Evolutionary conservation across 2,113 vertebrate species (phyloP).

Genomic region (Porphyrio hochstetteri): DNA sequence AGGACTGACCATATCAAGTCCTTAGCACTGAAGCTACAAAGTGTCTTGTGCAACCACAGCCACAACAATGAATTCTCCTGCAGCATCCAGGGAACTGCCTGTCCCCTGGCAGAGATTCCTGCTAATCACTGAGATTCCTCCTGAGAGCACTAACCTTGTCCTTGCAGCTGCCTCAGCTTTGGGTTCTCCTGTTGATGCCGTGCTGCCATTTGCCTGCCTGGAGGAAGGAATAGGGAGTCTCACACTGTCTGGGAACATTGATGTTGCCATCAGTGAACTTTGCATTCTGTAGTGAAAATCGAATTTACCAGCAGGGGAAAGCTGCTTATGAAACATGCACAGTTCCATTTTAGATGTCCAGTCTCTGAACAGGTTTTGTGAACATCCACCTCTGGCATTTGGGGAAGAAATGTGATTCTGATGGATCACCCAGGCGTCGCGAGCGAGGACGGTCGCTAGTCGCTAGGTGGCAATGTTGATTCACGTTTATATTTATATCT

Average conservation of each 20-base stretch:
- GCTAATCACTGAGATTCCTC: neutral
- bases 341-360: neutral
- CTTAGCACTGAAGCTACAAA: neutral
- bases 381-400: neutral
- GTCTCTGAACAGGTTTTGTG: neutral
- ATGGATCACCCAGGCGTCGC: neutral
- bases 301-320: fast-evolving
- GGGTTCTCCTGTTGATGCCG: neutral
- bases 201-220: neutral
- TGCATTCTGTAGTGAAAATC: neutral
- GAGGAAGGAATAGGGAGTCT: neutral
- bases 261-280: neutral
- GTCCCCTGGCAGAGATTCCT: neutral
- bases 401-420: fast-evolving
- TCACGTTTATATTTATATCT: neutral
- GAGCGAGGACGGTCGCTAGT: neutral
- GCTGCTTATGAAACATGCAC: neutral
- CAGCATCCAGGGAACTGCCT: neutral
- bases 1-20: neutral
- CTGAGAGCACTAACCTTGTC: neutral
- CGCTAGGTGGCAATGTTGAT: slow-evolving; percentile 72
- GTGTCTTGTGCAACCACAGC: neutral
- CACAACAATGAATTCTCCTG: neutral
- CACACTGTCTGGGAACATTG: neutral
- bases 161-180: neutral